A percentile compares a stretch with the other conserved stretches of the same genome.
Conservation (phyloP, 2,888 invertebrate species). For the Anagyrus pseudococci region DNA sequence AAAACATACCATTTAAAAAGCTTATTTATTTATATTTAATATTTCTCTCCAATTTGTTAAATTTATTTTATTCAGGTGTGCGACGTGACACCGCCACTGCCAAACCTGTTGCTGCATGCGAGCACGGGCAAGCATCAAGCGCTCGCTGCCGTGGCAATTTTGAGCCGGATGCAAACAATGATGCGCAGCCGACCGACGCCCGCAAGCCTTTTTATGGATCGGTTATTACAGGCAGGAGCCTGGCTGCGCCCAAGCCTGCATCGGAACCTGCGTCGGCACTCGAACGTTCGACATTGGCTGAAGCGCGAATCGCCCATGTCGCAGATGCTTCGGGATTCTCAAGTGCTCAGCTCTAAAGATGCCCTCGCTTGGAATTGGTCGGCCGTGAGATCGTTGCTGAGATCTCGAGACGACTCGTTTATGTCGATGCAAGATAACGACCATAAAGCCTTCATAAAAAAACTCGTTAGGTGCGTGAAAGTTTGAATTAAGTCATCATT, state of each 20-base stretch:
- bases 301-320: constrained; percentile 55
- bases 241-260: constrained; percentile 55
- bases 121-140: constrained; percentile 80
- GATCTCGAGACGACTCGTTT: constrained; percentile 65
- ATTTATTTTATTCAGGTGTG: constrained; percentile 71
- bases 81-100: constrained; percentile 82
- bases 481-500: no score
- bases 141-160: constrained; percentile 79
- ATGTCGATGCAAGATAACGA: constrained; percentile 72
- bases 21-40: neutral
- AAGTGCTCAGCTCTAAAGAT: constrained; percentile 81
- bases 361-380: constrained; percentile 92
- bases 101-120: constrained; percentile 81
- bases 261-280: constrained; percentile 45
- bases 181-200: constrained; percentile 82
- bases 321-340: constrained; percentile 73
- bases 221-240: constrained; percentile 67
- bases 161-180: constrained; percentile 80
- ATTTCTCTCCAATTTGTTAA: no score
- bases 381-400: constrained; percentile 70
- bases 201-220: constrained; percentile 83
- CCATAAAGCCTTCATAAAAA: constrained; percentile 73
- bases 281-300: constrained; percentile 53
- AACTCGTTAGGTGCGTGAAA: constrained; percentile 66
- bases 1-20: neutral